Conservation (phyloP, 2,888 invertebrate genomes). For the Cryptocheilus praepositus region DNA sequence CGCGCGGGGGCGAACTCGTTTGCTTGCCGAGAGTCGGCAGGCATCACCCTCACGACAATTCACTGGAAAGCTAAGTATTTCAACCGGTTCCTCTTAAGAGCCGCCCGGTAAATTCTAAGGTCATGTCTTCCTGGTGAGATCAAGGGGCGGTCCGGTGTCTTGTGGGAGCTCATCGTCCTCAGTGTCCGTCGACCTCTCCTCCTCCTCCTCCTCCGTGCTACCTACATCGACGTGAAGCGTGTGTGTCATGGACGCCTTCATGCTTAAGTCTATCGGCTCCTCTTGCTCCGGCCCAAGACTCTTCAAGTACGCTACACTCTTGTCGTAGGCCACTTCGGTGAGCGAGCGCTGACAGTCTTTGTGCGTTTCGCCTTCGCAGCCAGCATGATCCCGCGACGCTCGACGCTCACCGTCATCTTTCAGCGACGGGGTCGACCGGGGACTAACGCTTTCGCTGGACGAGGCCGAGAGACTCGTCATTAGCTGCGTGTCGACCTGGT, state of each 20-base stretch:
- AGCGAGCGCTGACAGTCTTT: constrained; percentile 19
- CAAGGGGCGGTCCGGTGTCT: constrained; percentile 66
- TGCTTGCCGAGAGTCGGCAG: too few relatives aligned
- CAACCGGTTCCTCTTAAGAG: constrained; percentile 34
- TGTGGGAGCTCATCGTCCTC: constrained; percentile 52
- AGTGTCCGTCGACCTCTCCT: constrained; percentile 55
- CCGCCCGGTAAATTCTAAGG: constrained; percentile 40
- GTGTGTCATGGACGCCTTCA: constrained; percentile 74
- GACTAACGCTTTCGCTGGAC: constrained; percentile 69
- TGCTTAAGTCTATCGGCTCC: constrained; percentile 88
- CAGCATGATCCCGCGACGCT: constrained; percentile 27
- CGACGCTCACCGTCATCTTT: constrained; percentile 50
- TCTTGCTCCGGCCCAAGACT: constrained; percentile 79
- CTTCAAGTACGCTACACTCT: constrained; percentile 68
- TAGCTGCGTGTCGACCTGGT: constrained; percentile 61
- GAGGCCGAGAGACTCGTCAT: constrained; percentile 63
- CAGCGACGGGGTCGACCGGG: constrained; percentile 68
- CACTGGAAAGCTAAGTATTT: too few relatives aligned
- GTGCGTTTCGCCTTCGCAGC: constrained; percentile 16
- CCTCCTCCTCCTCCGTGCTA: constrained; percentile 36
- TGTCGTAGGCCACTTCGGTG: constrained; percentile 50
- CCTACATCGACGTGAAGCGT: constrained; percentile 7
- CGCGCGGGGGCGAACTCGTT: too few relatives aligned
- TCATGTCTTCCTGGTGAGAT: constrained; percentile 71
- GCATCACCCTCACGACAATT: too few relatives aligned